Base-by-base conservation (phyloP, 1,140 invertebrate genomes). In the Hylyphantes graminicola region DNA sequence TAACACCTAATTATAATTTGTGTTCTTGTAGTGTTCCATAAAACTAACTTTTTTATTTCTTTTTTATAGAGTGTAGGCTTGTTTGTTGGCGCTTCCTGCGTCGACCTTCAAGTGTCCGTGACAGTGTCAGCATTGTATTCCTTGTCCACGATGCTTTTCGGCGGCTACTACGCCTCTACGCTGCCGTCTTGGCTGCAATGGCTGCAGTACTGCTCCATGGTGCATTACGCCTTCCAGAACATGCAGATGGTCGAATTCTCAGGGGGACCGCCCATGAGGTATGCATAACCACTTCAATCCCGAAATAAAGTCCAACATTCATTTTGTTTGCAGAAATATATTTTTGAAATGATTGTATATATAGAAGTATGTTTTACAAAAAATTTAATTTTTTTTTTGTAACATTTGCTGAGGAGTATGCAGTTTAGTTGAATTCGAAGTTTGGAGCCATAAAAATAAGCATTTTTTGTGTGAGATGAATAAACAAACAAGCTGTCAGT, bases 211-310 rank as follows among this genome's bases (percentile, higher is more conserved):
- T 91, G 93, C 67, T 91, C 91, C 8, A 90, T 96, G 92, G 93
- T 96, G 15, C 94, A 96, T 88, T 96, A 95, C 89, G 94, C 94
- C 70, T 96, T 94, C 89, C 93, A 95, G 88, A 95, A 95, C 88
- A 95, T 96, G 94, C 94, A 96, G 89, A 94, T 95, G 85, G 91
- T 96, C 11, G 95, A 96, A 88, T 96, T 96, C 88, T 92, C 92
- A 81, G 92, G 93, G 88, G 94, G 94, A 87, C 90, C 92, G 68
- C 92, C 92, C 59, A 93, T 95, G 70, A 88, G 88, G 94, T 95
- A 91, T 35, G 35, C 5, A 35, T 35, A 35, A 2, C 1, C 35
- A 2, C 5, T 35, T 35, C 35, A 35, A 1, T 35, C 35, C 35
- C 1, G 35, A 35, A 35, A 35, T 35, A 35, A 35, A 35, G 5